A percentile compares a stretch with the other conserved stretches of the same genome.
phyloP scores from a whole-genome alignment of 2,888 invertebrate species.

The Amphipyra tragopoginis region DNA sequence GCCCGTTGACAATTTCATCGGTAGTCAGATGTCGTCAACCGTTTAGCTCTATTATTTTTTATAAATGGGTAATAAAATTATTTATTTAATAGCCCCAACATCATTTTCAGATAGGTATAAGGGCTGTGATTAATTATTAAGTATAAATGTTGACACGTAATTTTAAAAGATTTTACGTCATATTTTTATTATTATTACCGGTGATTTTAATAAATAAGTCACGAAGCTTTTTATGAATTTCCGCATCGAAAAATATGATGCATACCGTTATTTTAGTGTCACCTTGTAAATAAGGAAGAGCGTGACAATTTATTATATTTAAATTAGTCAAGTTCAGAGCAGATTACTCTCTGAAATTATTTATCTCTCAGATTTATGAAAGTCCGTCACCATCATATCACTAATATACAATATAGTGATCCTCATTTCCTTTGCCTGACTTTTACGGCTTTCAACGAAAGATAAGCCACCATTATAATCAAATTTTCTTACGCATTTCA shows the following conservation, averaged over 20 bases:
- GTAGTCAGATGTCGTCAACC: constrained; percentile 56
- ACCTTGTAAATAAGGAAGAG: constrained; percentile 19
- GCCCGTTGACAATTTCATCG: constrained; percentile 60
- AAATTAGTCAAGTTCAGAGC: constrained; percentile 9
- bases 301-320: constrained; percentile 1
- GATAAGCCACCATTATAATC: constrained; percentile 15
- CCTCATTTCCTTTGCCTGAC: constrained; percentile 23
- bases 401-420: background rate
- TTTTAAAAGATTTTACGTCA: constrained; percentile 17
- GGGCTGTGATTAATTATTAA: constrained; percentile 37
- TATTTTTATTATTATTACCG: constrained; percentile 15
- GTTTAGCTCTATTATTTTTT: constrained; percentile 52
- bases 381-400: constrained; percentile 14
- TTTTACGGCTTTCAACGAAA: constrained; percentile 37
- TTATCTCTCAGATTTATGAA: constrained; percentile 35
- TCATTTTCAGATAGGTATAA: constrained; percentile 43
- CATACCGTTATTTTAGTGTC: constrained; percentile 4
- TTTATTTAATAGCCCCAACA: constrained; percentile 53
- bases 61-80: constrained; percentile 44
- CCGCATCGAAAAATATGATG: background rate
- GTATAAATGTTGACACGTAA: constrained; percentile 25
- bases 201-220: constrained; percentile 14
- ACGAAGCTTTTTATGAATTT: background rate
- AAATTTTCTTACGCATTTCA: constrained; percentile 24
- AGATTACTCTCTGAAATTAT: constrained; percentile 15